Conservation (phyloP, 2,113 vertebrate genomes). For the Rhegmatorhina hoffmannsi region DNA sequence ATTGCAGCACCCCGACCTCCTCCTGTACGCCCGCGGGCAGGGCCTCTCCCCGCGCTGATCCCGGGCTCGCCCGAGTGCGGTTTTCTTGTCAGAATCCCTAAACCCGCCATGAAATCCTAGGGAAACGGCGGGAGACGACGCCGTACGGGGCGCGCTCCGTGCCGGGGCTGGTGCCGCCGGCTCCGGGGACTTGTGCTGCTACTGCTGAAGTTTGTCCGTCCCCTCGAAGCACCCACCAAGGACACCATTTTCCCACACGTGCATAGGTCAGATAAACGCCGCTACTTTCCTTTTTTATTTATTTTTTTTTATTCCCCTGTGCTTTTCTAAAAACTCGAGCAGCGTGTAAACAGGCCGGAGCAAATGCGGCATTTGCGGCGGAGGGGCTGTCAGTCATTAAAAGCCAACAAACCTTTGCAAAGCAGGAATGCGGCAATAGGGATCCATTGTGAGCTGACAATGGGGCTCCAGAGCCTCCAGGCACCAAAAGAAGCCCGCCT, state of each 20-base stretch:
- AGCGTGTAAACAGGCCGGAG: conserved; percentile 61
- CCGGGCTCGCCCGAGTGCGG: background rate
- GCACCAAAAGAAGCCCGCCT: conserved; percentile 74
- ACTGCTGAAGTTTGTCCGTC: background rate
- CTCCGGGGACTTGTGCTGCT: background rate
- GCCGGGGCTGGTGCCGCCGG: background rate
- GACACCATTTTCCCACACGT: conserved; percentile 8
- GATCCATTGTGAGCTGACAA: conserved; percentile 74
- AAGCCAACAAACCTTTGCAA: conserved; percentile 82
- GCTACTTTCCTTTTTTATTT: background rate
- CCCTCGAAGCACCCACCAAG: background rate
- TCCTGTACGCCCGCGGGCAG: background rate
- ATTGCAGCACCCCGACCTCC: background rate
- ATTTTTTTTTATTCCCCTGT: background rate
- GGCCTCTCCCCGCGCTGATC: background rate
- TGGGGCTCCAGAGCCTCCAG: conserved; percentile 67
- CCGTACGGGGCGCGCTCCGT: background rate
- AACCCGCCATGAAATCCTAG: rapidly evolving
- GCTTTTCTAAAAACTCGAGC: conserved; percentile 45
- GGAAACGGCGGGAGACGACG: background rate
- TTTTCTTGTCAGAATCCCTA: background rate
- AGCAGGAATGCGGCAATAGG: conserved; percentile 74
- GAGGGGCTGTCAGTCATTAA: conserved; percentile 77
- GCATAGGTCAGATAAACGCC: conserved; percentile 49
- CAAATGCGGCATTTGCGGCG: conserved; percentile 50